Conservation (phyloP, 2,888 invertebrate genomes). For the Nasonovia ribisnigri region DNA sequence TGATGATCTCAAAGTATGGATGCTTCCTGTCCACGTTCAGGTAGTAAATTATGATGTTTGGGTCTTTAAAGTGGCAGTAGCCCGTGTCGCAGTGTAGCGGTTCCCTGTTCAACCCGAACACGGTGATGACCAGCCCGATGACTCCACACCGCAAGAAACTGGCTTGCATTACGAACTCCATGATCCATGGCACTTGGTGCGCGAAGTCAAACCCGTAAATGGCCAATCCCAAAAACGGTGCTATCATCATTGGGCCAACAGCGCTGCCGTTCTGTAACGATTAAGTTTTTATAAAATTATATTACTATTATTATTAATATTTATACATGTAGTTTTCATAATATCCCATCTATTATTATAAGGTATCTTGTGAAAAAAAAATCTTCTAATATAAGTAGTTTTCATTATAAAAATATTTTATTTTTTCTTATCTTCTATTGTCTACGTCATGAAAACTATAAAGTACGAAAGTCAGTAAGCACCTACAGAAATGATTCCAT, state of each 20-base stretch:
- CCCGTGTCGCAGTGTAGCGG: conserved; percentile 75
- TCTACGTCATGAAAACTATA: neutral
- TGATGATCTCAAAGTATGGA: conserved; percentile 74
- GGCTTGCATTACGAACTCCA: conserved; percentile 77
- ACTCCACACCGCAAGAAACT: conserved; percentile 79
- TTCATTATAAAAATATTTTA: neutral
- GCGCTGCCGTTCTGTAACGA: conserved; percentile 77
- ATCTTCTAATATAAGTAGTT: neutral
- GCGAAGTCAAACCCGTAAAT: conserved; percentile 82
- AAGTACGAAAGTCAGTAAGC: neutral
- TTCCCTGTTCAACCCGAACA: conserved; percentile 76
- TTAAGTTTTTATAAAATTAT: neutral
- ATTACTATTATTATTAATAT: too few relatives aligned
- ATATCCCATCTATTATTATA: neutral
- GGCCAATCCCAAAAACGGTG: conserved; percentile 78
- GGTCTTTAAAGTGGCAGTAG: conserved; percentile 79
- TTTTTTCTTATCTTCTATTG: neutral
- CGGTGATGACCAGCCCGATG: conserved; percentile 75
- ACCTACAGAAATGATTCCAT: neutral
- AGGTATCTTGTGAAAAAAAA: neutral
- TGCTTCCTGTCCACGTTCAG: conserved; percentile 75
- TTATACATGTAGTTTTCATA: neutral
- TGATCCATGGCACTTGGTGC: conserved; percentile 74
- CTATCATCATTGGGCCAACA: conserved; percentile 77
- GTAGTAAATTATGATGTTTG: conserved; percentile 75